Conservation (phyloP, 2,113 vertebrate species). For the Lichenostomus cassidix region DNA sequence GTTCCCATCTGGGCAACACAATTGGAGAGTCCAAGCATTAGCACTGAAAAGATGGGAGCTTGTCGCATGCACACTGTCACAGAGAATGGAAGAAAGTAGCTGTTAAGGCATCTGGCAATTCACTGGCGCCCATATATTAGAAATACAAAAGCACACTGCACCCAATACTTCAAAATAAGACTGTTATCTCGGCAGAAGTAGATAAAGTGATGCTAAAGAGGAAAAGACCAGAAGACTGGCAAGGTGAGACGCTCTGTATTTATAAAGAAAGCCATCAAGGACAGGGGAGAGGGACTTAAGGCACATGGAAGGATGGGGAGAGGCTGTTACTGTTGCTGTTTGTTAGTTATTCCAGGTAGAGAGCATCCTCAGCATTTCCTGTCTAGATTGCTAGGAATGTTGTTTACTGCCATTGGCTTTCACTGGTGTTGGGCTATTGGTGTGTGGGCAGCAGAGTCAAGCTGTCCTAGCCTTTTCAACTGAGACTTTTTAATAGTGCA, state of each 20-base stretch:
- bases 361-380: not conserved
- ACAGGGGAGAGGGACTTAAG: not conserved
- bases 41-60: not conserved
- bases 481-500: slow-evolving; percentile 36
- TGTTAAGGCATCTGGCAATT: not conserved
- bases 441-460: slow-evolving; percentile 17
- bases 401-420: not conserved
- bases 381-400: not conserved
- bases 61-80: accelerated
- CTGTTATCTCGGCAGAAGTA: not conserved
- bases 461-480: slow-evolving; percentile 60
- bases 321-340: not conserved
- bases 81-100: not conserved
- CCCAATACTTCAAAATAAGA: not conserved
- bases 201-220: not conserved
- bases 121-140: not conserved
- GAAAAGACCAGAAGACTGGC: not conserved
- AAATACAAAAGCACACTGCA: not conserved
- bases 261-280: not conserved
- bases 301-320: not conserved
- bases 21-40: not conserved
- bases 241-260: not conserved
- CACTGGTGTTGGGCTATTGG: not conserved
- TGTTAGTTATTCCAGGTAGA: not conserved
- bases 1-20: not conserved